A percentile compares a stretch with the other conserved stretches of the same genome.
Evolutionary conservation across 2,113 vertebrate species (phyloP).

Genomic region (Colossoma macropomum): DNA sequence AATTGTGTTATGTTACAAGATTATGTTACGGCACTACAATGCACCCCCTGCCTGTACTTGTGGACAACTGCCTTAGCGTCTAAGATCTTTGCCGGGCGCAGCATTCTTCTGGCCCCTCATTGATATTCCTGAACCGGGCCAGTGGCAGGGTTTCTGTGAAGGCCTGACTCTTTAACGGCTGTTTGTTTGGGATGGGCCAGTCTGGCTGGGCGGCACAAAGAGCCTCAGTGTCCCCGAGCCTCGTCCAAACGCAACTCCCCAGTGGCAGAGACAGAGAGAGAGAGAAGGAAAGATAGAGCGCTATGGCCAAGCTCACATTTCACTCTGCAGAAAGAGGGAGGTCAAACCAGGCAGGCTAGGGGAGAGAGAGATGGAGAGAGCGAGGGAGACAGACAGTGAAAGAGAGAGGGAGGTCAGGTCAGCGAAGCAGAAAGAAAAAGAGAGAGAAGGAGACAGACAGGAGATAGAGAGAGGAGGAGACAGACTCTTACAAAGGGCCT

Average conservation of each 20-base stretch:
- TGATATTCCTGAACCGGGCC: constrained; percentile 66
- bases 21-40: background rate
- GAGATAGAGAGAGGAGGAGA: constrained; percentile 1
- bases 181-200: constrained; percentile 59
- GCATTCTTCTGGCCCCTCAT: constrained; percentile 61
- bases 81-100: background rate
- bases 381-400: constrained; percentile 17
- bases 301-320: constrained; percentile 67
- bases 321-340: constrained; percentile 61
- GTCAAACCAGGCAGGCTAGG: constrained; percentile 26
- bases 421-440: constrained; percentile 37
- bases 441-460: constrained; percentile 10
- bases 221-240: constrained; percentile 71
- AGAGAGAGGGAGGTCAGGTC: constrained; percentile 26
- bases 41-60: background rate
- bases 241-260: constrained; percentile 74
- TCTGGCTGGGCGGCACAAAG: constrained; percentile 73
- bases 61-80: background rate
- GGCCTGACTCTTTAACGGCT: constrained; percentile 71
- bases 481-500: constrained; percentile 22
- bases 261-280: constrained; percentile 58
- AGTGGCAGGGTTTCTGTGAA: constrained; percentile 17
- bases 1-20: no score
- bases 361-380: constrained; percentile 22
- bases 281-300: background rate